Percentiles rank a stretch among this genome's conserved stretches.
Conservation (phyloP, 2,888 invertebrate genomes). For the Melipona beecheii region DNA sequence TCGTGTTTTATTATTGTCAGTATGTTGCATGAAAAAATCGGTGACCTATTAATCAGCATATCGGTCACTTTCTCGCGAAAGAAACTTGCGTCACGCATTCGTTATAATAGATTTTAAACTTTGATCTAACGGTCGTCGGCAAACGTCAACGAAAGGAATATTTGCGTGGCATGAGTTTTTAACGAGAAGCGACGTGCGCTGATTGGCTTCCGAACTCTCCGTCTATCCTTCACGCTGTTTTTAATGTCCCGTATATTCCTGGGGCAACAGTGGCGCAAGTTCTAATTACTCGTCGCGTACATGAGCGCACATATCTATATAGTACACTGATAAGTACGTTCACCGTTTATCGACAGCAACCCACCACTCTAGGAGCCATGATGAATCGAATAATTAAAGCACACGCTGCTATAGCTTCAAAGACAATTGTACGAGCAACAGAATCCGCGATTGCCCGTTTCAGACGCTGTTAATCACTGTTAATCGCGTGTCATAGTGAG, state of each 20-base stretch:
- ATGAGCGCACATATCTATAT: background rate
- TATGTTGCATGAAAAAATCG: no score
- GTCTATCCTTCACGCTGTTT: background rate
- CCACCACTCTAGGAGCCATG: background rate
- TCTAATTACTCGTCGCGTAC: background rate
- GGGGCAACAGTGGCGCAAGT: background rate
- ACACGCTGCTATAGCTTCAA: background rate
- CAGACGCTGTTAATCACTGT: background rate
- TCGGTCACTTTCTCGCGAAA: no score
- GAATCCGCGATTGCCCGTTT: background rate
- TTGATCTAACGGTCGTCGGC: no score
- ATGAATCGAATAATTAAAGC: slow-evolving; percentile 6
- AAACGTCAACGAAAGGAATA: no score
- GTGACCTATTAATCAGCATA: no score
- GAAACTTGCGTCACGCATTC: no score
- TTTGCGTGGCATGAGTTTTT: no score
- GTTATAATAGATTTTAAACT: no score
- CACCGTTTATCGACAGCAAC: background rate
- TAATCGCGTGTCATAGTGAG: background rate
- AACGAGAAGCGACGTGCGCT: no score
- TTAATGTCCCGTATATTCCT: background rate
- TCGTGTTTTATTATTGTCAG: no score
- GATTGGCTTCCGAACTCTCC: no score
- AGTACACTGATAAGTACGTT: background rate
- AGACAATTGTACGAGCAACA: background rate